These are phyloP conservation scores for Netelia virgata DNA, from an alignment of 2,888 invertebrate genomes.

Conservation along the genomic window DNA sequence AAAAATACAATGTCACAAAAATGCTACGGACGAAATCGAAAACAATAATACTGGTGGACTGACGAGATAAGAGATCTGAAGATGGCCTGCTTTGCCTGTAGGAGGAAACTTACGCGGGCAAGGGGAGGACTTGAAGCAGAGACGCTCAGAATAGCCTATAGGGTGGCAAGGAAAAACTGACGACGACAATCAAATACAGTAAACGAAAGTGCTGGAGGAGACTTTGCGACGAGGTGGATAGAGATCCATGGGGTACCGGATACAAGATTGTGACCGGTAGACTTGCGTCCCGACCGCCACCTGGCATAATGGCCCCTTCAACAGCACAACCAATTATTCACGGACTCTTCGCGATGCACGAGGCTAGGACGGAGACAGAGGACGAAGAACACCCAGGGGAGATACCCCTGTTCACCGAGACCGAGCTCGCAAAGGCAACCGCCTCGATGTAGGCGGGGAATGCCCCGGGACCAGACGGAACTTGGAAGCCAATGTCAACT, in stretches of 20 bases:
- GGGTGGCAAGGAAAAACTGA: conserved; percentile 2
- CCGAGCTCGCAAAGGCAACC: conserved; percentile 43
- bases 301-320: conserved; percentile 20
- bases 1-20: conserved; percentile 1
- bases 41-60: conserved; percentile 26
- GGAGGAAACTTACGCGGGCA: not conserved
- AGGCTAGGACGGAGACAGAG: conserved; percentile 4
- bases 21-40: not conserved
- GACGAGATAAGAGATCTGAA: conserved; percentile 8
- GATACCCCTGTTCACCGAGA: conserved; percentile 19
- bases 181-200: conserved; percentile 7
- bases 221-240: conserved; percentile 27
- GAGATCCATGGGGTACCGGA: conserved; percentile 31
- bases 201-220: conserved; percentile 11
- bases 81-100: not conserved
- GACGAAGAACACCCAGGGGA: not conserved
- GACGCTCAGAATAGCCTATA: not conserved
- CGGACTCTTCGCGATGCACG: conserved; percentile 55
- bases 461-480: conserved; percentile 29
- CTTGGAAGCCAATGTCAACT: conserved; percentile 27
- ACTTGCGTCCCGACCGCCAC: conserved; percentile 15
- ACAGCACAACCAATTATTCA: conserved; percentile 39
- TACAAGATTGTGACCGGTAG: conserved; percentile 63
- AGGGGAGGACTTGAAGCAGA: not conserved
- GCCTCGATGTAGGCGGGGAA: not conserved